A percentile compares a stretch with the other conserved stretches of the same genome.
Conservation (phyloP, 2,797 vertebrate genomes). For the Megalops cyprinoides region DNA sequence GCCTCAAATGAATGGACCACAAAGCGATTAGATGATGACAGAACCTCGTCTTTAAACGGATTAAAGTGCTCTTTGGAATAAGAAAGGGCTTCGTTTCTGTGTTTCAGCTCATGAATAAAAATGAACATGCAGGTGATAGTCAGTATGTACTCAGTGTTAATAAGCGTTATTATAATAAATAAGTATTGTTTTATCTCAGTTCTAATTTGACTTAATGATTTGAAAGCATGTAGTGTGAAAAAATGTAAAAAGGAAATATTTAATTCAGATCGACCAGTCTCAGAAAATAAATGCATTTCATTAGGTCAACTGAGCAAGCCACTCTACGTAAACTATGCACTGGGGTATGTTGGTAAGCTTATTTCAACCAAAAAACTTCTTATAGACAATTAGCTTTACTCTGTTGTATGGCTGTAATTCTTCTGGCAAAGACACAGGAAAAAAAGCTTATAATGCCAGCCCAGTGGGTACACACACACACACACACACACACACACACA, state of each 20-base stretch:
- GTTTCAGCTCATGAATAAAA: constrained; percentile 19
- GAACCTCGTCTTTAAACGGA: constrained; percentile 8
- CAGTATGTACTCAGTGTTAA: constrained; percentile 23
- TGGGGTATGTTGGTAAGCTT: neutral
- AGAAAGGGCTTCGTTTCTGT: constrained; percentile 15
- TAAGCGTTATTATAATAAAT: neutral
- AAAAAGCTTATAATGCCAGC: too few relatives aligned
- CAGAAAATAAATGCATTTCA: too few relatives aligned
- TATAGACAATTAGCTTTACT: too few relatives aligned
- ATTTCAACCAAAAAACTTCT: neutral
- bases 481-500: neutral
- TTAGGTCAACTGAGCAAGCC: too few relatives aligned
- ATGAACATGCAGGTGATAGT: neutral
- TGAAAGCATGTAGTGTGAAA: neutral
- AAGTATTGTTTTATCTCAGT: constrained; percentile 4
- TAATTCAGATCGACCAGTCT: too few relatives aligned
- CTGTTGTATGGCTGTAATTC: too few relatives aligned
- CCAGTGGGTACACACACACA: neutral
- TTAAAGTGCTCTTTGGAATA: neutral
- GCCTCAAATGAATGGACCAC: constrained; percentile 35
- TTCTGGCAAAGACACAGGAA: too few relatives aligned
- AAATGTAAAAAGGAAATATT: too few relatives aligned
- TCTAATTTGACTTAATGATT: constrained; percentile 15
- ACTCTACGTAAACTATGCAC: too few relatives aligned
- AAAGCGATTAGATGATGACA: constrained; percentile 1